These are phyloP conservation scores for Odontesthes bonariensis DNA, from an alignment of 2,113 vertebrate genomes.

Conservation along the genomic window DNA sequence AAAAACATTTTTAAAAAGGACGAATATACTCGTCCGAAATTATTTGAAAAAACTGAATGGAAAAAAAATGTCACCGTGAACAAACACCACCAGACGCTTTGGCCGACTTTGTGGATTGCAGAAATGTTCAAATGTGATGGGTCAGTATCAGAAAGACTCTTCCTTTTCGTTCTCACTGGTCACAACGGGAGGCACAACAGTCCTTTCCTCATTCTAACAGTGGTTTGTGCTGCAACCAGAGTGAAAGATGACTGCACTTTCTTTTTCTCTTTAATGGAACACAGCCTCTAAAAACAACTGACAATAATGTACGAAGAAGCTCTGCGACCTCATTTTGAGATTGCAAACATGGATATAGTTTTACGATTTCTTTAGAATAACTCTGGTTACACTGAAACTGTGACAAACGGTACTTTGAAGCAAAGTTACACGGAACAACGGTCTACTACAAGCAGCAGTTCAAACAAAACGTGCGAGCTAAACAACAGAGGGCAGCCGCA, in stretches of 20 bases:
- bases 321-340: background rate
- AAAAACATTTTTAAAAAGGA: background rate
- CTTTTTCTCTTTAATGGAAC: background rate
- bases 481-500: constrained; percentile 4
- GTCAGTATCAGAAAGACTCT: no score
- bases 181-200: background rate
- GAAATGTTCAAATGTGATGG: no score
- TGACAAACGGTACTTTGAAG: background rate
- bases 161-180: background rate
- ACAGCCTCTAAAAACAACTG: background rate
- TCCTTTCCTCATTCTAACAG: background rate
- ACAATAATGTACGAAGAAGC: no score
- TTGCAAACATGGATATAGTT: background rate
- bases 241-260: no score
- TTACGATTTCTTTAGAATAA: background rate
- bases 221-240: background rate
- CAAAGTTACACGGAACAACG: background rate
- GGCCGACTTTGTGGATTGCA: no score
- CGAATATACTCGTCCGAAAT: background rate
- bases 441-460: background rate
- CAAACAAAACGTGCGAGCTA: background rate
- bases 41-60: background rate
- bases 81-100: no score
- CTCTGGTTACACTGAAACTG: background rate
- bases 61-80: background rate